Evolutionary conservation across 2,113 vertebrate genomes (phyloP).

Genomic region (Zosterops japonicus): DNA sequence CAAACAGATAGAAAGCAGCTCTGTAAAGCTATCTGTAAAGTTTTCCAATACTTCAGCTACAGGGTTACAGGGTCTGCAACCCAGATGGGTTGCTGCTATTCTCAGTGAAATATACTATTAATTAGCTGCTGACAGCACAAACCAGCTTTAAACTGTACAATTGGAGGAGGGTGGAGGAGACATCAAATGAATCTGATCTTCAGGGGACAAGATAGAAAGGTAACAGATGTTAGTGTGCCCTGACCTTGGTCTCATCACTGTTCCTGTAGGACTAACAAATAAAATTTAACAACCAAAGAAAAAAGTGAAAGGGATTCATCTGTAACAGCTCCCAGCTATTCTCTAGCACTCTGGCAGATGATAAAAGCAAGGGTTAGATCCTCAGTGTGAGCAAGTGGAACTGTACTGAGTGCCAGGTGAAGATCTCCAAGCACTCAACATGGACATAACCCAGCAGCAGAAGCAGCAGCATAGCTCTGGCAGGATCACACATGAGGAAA

Average conservation of each 20-base stretch:
- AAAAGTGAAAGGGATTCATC: background rate
- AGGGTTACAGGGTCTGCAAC: background rate
- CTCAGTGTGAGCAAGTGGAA: background rate
- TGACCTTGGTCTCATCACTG: background rate
- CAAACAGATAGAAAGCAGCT: background rate
- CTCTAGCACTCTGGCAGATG: background rate
- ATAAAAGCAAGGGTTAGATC: background rate
- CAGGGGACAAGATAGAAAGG: background rate
- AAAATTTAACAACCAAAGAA: background rate
- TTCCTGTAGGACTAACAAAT: background rate
- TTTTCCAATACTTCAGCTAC: background rate
- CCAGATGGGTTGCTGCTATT: slow-evolving; percentile 6
- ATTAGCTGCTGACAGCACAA: slow-evolving; percentile 56
- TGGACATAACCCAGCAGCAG: background rate
- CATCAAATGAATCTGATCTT: background rate
- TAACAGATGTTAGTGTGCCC: slow-evolving; percentile 2
- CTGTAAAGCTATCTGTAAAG: background rate
- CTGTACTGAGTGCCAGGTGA: background rate
- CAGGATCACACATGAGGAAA: background rate
- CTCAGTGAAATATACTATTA: slow-evolving; percentile 11
- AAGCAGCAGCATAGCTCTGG: background rate
- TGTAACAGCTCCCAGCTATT: background rate
- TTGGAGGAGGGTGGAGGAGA: background rate
- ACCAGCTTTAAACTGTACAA: background rate
- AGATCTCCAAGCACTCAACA: background rate